A percentile compares a stretch with the other conserved stretches of the same genome.
phyloP scores from a whole-genome alignment of 2,888 invertebrate species.

The Brachyptera putata region DNA sequence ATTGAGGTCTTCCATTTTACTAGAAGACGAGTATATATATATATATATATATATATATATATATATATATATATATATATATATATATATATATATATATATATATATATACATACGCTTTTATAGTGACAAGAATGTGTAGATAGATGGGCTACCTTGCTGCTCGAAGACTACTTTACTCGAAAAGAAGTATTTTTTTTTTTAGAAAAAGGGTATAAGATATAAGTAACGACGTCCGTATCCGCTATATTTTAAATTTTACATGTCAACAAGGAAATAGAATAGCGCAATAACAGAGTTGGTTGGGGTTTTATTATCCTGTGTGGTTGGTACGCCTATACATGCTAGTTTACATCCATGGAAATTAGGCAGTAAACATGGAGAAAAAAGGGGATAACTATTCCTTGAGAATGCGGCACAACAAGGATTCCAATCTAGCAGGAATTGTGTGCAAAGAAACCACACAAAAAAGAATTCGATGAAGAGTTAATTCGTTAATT shows the following conservation, averaged over 20 bases:
- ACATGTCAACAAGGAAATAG: constrained; percentile 19
- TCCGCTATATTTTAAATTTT: constrained; percentile 21
- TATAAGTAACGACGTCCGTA: constrained; percentile 15
- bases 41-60: too few relatives aligned
- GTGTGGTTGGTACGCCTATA: too few relatives aligned
- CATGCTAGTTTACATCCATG: constrained; percentile 12
- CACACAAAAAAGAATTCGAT: too few relatives aligned
- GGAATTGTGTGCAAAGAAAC: too few relatives aligned
- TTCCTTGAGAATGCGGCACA: neutral
- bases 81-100: too few relatives aligned
- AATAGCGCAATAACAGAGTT: constrained; percentile 18
- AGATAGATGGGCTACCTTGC: neutral
- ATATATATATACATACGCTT: too few relatives aligned
- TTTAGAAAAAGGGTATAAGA: constrained; percentile 17
- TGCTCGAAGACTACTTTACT: constrained; percentile 8
- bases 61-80: too few relatives aligned
- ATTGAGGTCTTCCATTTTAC: too few relatives aligned
- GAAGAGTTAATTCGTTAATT: too few relatives aligned
- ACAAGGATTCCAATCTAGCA: neutral
- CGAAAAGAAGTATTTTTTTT: constrained; percentile 2
- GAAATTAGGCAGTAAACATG: constrained; percentile 12
- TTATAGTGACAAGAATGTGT: neutral
- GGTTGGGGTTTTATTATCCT: constrained; percentile 11
- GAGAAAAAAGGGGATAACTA: neutral
- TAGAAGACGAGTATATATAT: too few relatives aligned